phyloP scores from a whole-genome alignment of 2,113 vertebrate species.

The Holacanthus passer region DNA sequence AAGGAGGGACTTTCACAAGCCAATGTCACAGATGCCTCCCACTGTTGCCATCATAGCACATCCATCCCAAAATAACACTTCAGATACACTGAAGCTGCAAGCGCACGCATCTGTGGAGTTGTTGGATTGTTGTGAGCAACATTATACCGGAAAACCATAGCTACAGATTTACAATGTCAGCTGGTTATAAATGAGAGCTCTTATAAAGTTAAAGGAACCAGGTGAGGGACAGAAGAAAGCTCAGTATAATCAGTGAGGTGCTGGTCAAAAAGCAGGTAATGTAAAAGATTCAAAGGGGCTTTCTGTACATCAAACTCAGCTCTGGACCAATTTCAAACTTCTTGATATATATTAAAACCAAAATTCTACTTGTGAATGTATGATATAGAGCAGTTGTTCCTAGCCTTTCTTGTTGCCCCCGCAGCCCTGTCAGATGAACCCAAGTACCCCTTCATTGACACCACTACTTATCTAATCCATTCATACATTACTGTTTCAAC shows the following conservation, averaged over 20 bases:
- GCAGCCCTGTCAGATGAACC: neutral
- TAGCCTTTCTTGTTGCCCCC: too few species aligned
- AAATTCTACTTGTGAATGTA: neutral
- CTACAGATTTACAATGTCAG: neutral
- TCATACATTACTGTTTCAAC: neutral
- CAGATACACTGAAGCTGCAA: conserved; percentile 42
- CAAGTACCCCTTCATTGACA: neutral
- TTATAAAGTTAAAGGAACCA: neutral
- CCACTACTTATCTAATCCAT: neutral
- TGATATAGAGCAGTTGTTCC: neutral
- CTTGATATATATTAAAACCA: neutral
- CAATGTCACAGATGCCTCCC: conserved; percentile 62
- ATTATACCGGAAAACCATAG: conserved; percentile 16
- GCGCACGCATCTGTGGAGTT: conserved; percentile 23
- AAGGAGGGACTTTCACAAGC: conserved; percentile 46
- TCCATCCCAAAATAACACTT: conserved; percentile 76
- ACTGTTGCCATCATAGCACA: conserved; percentile 60
- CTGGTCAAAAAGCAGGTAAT: neutral
- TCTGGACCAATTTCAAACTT: neutral
- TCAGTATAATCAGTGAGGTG: too few species aligned
- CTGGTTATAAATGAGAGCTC: neutral
- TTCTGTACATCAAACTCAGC: neutral
- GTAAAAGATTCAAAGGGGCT: neutral
- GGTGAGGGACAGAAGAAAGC: neutral
- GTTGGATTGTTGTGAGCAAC: conserved; percentile 2